Base-by-base conservation (phyloP, 2,888 invertebrate species). In the Hirtodrosophila alboralis region DNA sequence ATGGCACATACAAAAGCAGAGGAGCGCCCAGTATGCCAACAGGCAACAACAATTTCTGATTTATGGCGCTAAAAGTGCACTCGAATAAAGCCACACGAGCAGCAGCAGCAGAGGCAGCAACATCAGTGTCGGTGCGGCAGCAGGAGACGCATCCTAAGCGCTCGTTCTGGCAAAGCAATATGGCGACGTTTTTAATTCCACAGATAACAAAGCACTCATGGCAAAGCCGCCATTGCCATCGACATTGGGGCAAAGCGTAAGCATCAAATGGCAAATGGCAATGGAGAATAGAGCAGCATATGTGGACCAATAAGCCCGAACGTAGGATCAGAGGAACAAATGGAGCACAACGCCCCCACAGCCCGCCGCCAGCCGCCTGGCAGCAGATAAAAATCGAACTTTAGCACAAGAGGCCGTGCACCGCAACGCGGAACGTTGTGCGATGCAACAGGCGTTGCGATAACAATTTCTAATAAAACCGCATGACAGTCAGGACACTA, bases 391-490 rank as follows among this genome's bases (percentile, higher is more conserved):
- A 87, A 78, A 87, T 85, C 81, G 71, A 85, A 84, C 71, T 86
- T 84, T 74, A 74, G 83, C 64, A 65, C 66, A 66, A 37, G 7
- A 4, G 65, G 49, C 43, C 54, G 43, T 49, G 67, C 58, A 56
- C 31, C 34, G 41, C 23, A 16, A n/a, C 47, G 36, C 26, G 48
- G 38, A n/a, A 48, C 33, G 26, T n/a, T 37, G 45, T 52, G 51
- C n/a, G 62, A 71, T 65, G 79, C 79, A 81, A 84, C 78, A 79
- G 77, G 84, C 84, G 60, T 52, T 48, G 61, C 67, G 84, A 81
- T 84, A 86, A 86, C 86, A 76, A 84, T 85, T 85, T 84, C 80
- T 80, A 84, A 86, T 81, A 84, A 84, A 84, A 78, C 78, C 79
- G 54, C 84, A 86, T 80, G 84, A 80, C 80, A 85, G 76, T 43